Base-by-base conservation (phyloP, 2,113 vertebrate species). In the Pyxicephalus adspersus region DNA sequence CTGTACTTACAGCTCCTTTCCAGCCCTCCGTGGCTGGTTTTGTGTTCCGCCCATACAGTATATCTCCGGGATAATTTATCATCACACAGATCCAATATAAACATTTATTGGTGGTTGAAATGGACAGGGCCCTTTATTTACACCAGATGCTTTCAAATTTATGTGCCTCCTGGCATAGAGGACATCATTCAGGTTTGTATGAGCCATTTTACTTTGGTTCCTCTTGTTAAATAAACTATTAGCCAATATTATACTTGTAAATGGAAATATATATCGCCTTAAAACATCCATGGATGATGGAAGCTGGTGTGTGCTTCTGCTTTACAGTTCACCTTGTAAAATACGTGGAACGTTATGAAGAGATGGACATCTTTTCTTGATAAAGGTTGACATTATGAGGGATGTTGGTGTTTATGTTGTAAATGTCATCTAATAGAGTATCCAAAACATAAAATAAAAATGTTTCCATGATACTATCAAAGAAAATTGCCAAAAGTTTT, bases 191-290 rank as follows among this genome's bases (percentile, higher is more conserved):
- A 58, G 22, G 20, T 58, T 4, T 3, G 22, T 23, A n/a, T 17
- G n/a, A n/a, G n/a, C 57, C 38, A 1, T 1, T 45, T 15, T 23
- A 22, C 57, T 58, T 45, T 11, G 57, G 57, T 2, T 3, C 20
- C 57, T 58, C n/a, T 58, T 58, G 57, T 58, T 22, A 58, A 58
- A 58, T 58, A 22, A 58, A 22, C 20, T 58, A 58, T 58, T 58
- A 22, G 57, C n/a, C 57, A 17, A 58, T 58, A 58, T 58, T 58
- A 58, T 58, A 58, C 57, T 58, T n/a, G 57, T 58, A 58, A 22
- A 58, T 13, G 38, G 20, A 58, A 58, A 58, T 58, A 11, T 58
- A 22, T 58, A 58, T 58, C 13, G 57, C 8, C 57, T 22, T 58
- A n/a, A n/a, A 58, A 58, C n/a, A 58, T 23, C 20, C 9, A 8